Percentiles rank a stretch among this genome's conserved stretches.
phyloP scores from a whole-genome alignment of 2,888 invertebrate species.

The Acanthosepion esculentum region DNA sequence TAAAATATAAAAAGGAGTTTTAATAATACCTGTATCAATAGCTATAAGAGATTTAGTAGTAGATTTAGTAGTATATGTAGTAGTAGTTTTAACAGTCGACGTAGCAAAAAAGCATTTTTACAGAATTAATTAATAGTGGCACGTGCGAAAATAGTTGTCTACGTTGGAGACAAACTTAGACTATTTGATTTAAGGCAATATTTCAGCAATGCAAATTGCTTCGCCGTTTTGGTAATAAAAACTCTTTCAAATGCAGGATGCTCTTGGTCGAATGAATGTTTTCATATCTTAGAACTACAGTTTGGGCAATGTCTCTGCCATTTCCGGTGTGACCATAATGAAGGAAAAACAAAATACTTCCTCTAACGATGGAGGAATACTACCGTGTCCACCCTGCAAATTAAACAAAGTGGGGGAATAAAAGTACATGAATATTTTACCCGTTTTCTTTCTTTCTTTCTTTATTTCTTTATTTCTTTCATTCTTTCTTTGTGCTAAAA shows the following conservation, averaged over 20 bases:
- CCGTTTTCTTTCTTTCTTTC: too few species aligned
- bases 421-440: background rate
- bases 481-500: too few species aligned
- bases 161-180: background rate
- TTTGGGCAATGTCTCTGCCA: background rate
- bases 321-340: background rate
- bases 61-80: background rate
- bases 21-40: too few species aligned
- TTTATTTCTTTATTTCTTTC: too few species aligned
- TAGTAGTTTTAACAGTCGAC: background rate
- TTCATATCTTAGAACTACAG: slow-evolving; percentile 9
- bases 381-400: background rate
- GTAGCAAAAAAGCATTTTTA: background rate
- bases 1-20: too few species aligned
- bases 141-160: background rate
- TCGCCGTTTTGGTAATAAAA: background rate
- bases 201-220: background rate
- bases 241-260: background rate
- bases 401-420: background rate
- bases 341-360: slow-evolving; percentile 8
- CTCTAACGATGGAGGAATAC: background rate
- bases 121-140: background rate
- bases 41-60: too few species aligned
- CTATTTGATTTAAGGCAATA: background rate
- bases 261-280: background rate